Conservation (phyloP, 1,140 invertebrate species). For the Drosophila lacertosa region DNA sequence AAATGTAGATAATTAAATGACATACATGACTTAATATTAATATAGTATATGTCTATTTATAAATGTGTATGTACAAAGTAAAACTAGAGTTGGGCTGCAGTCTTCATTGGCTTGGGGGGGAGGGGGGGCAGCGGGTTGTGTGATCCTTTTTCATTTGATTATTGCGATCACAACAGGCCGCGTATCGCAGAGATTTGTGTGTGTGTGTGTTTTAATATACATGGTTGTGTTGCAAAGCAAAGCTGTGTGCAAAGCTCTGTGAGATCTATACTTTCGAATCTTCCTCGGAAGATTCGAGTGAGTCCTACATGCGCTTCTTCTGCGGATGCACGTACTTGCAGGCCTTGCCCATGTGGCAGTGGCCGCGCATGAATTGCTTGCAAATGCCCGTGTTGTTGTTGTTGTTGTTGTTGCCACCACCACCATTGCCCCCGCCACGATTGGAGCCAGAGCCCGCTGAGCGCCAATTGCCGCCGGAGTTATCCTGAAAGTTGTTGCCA, state of each 20-base stretch:
- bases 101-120: conserved; percentile 38
- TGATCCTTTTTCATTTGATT: not conserved
- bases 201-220: not conserved
- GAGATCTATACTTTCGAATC: conserved; percentile 75
- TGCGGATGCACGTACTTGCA: conserved; percentile 91
- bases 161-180: conserved; percentile 13
- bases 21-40: conserved; percentile 29
- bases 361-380: conserved; percentile 91
- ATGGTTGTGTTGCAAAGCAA: too few relatives aligned
- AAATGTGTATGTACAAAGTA: conserved; percentile 16
- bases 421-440: conserved; percentile 47
- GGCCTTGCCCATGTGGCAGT: conserved; percentile 90
- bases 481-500: conserved; percentile 73
- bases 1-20: conserved; percentile 11
- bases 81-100: conserved; percentile 43
- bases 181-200: conserved; percentile 38
- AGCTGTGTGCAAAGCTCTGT: conserved; percentile 10
- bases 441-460: conserved; percentile 71
- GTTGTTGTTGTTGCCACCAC: conserved; percentile 64
- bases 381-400: conserved; percentile 86
- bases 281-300: conserved; percentile 71
- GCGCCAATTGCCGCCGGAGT: conserved; percentile 78
- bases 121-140: conserved; percentile 11
- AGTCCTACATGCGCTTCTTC: conserved; percentile 85
- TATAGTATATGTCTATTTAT: conserved; percentile 27